Conservation (phyloP, 2,888 invertebrate genomes). For the Prenolepis imparis region DNA sequence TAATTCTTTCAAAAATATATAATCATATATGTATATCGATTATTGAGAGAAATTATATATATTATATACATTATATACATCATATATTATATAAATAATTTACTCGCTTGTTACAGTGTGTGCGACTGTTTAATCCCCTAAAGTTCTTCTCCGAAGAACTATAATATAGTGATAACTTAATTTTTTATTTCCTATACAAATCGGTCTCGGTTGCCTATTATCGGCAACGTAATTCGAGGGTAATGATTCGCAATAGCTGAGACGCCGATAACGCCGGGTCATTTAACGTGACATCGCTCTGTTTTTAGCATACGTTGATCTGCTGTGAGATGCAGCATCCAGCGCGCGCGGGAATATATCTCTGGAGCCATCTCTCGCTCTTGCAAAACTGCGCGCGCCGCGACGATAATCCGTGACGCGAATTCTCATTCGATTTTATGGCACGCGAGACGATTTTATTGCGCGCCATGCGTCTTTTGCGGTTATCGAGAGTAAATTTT, state of each 20-base stretch:
- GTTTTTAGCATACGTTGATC: conserved; percentile 20
- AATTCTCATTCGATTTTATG: conserved; percentile 44
- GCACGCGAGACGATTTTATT: conserved; percentile 23
- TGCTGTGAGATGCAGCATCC: background rate
- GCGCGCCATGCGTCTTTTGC: conserved; percentile 27
- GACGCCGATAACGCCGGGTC: background rate
- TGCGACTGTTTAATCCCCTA: background rate
- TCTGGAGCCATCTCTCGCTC: background rate
- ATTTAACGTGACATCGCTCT: background rate
- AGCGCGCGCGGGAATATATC: background rate
- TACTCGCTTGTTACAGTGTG: background rate
- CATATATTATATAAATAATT: too few species aligned
- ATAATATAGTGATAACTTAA: too few species aligned
- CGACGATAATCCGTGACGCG: conserved; percentile 35
- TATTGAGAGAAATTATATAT: too few species aligned
- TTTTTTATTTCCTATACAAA: background rate
- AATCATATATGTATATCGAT: background rate
- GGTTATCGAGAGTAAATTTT: conserved; percentile 42
- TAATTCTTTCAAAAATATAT: too few species aligned
- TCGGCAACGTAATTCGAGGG: conserved; percentile 2
- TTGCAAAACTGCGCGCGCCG: conserved; percentile 15
- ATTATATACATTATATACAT: too few species aligned
- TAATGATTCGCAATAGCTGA: conserved; percentile 3
- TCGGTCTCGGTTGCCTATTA: background rate
- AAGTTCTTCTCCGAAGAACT: too few species aligned